phyloP scores from a whole-genome alignment of 2,888 invertebrate species.

The Cheilosia vulpina region DNA sequence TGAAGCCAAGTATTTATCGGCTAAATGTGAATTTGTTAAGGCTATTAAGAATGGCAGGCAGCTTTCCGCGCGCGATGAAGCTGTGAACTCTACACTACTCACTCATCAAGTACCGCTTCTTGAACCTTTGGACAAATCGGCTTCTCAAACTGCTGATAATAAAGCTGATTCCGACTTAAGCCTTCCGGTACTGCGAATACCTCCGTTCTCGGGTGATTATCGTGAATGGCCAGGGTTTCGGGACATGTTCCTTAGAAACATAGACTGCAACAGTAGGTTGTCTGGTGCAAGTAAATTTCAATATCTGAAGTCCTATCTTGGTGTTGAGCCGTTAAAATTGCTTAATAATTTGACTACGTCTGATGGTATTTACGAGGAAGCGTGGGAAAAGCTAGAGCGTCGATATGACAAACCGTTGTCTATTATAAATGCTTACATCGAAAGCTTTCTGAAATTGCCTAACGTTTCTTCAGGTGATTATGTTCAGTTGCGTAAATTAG shows the following conservation, averaged over 20 bases:
- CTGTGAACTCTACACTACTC: neutral
- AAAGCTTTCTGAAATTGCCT: neutral
- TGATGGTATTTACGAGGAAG: neutral
- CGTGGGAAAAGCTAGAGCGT: neutral
- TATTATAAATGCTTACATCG: neutral
- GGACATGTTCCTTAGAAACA: constrained; percentile 11
- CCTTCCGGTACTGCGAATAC: neutral
- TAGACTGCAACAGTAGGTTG: constrained; percentile 1
- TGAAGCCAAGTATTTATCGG: neutral
- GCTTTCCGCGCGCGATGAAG: neutral
- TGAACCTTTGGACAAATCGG: neutral
- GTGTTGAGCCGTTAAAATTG: neutral
- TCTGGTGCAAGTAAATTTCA: constrained; percentile 17
- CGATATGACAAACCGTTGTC: neutral
- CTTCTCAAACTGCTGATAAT: neutral
- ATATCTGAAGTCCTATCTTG: constrained; percentile 19
- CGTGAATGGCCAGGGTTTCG: constrained; percentile 30
- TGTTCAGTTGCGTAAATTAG: neutral
- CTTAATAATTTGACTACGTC: neutral
- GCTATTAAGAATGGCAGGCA: neutral
- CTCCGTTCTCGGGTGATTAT: constrained; percentile 30
- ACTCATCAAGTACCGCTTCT: neutral
- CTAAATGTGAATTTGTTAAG: constrained; percentile 8
- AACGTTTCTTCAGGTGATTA: neutral
- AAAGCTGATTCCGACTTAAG: neutral